A percentile compares a stretch with the other conserved stretches of the same genome.
Conservation (phyloP, 2,888 invertebrate species). For the Synergus umbraculus region DNA sequence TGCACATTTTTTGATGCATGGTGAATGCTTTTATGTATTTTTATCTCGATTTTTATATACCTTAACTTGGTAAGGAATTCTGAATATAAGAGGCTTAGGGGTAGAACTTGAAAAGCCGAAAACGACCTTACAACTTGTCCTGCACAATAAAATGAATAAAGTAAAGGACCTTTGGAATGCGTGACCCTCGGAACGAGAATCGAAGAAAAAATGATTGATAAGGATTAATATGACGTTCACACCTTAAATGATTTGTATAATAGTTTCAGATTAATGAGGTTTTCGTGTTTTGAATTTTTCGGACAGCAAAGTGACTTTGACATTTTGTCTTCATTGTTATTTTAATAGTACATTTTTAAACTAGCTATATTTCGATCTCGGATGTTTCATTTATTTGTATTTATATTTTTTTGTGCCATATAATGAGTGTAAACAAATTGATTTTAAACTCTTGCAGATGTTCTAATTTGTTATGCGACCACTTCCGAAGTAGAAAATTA, state of each 20-base stretch:
- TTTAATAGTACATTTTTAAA: neutral
- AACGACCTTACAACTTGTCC: conserved; percentile 28
- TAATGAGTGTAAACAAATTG: too few species aligned
- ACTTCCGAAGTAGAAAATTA: neutral
- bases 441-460: neutral
- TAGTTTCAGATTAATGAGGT: conserved; percentile 3
- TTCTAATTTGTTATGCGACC: neutral
- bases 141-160: conserved; percentile 12
- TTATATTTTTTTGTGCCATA: too few species aligned
- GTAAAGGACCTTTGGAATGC: conserved; percentile 36
- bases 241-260: conserved; percentile 30
- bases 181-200: conserved; percentile 6
- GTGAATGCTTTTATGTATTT: conserved; percentile 14
- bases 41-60: neutral
- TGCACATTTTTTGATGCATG: neutral
- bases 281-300: neutral
- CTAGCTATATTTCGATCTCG: too few species aligned
- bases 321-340: neutral
- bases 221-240: conserved; percentile 15
- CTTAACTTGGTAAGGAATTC: conserved; percentile 13
- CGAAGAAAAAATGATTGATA: conserved; percentile 32
- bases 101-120: conserved; percentile 29
- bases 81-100: conserved; percentile 10
- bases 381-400: too few species aligned
- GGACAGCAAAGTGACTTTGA: neutral